phyloP scores from a whole-genome alignment of 2,113 vertebrate species.

The Nematolebias whitei region DNA sequence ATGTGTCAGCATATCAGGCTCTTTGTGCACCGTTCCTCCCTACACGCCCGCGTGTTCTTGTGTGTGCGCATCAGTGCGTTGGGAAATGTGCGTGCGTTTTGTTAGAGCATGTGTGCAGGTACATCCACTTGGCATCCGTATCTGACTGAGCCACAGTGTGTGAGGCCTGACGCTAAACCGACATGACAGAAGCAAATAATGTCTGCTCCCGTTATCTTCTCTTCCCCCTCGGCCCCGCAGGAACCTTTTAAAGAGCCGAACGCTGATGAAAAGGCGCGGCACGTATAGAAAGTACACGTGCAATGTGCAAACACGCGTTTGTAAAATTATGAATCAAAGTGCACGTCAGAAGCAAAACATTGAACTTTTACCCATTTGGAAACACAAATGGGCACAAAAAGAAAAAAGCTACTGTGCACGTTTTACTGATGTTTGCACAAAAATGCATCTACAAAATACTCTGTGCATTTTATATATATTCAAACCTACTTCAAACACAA shows the following conservation, averaged over 20 bases:
- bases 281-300: conserved; percentile 20
- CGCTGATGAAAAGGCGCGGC: conserved; percentile 53
- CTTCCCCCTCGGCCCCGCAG: conserved; percentile 73
- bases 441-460: conserved; percentile 8
- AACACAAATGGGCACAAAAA: neutral
- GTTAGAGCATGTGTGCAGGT: conserved; percentile 66
- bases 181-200: conserved; percentile 84
- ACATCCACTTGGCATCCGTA: conserved; percentile 66
- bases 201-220: conserved; percentile 81
- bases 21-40: conserved; percentile 21
- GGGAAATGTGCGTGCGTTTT: conserved; percentile 17
- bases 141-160: conserved; percentile 70
- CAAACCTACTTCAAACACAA: too few relatives aligned
- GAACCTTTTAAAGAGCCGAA: conserved; percentile 81
- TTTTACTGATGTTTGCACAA: neutral
- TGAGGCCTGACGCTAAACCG: conserved; percentile 77
- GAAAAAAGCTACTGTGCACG: neutral
- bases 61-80: conserved; percentile 39
- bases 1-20: conserved; percentile 43
- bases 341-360: neutral
- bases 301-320: conserved; percentile 2
- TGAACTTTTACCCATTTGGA: neutral
- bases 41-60: conserved; percentile 16
- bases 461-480: too few relatives aligned
- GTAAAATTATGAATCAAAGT: conserved; percentile 6